These are phyloP conservation scores for Sycobia sp. DNA, from an alignment of 1,140 invertebrate species.

Conservation along the genomic window DNA sequence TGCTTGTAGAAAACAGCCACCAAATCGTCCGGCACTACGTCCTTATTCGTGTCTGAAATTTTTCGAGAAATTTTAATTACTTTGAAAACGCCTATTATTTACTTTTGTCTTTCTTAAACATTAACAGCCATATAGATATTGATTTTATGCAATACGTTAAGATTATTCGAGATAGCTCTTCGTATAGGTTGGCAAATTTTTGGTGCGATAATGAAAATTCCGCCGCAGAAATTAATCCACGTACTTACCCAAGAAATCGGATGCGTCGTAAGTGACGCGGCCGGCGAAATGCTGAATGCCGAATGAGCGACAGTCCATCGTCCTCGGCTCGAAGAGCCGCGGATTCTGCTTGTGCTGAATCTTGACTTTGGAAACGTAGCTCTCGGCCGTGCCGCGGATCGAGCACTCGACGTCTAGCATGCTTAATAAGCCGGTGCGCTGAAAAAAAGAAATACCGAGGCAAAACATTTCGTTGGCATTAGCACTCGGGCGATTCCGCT, in stretches of 20 bases:
- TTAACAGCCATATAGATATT: too few relatives aligned
- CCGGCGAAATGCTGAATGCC: constrained; percentile 92
- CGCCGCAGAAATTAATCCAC: too few relatives aligned
- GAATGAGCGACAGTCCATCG: constrained; percentile 80
- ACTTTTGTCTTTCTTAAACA: not conserved
- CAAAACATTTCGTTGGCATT: too few relatives aligned
- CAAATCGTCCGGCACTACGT: constrained; percentile 89
- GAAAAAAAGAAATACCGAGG: constrained; percentile 7
- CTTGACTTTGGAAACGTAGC: constrained; percentile 85
- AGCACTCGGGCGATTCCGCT: too few relatives aligned
- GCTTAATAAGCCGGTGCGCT: constrained; percentile 86
- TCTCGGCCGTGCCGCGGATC: constrained; percentile 82
- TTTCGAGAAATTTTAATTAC: too few relatives aligned
- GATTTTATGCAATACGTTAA: too few relatives aligned
- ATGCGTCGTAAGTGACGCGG: constrained; percentile 86
- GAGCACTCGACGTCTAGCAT: constrained; percentile 94
- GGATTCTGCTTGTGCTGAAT: constrained; percentile 81
- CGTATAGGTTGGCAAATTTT: too few relatives aligned
- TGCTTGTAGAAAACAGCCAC: constrained; percentile 92
- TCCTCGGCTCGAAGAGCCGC: constrained; percentile 75
- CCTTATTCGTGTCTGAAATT: constrained; percentile 85
- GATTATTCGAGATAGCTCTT: too few relatives aligned
- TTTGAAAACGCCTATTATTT: not conserved
- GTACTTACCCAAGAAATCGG: constrained; percentile 78
- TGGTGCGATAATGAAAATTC: too few relatives aligned